A percentile compares a stretch with the other conserved stretches of the same genome.
phyloP scores from a whole-genome alignment of 2,113 vertebrate species.

The Psammodynastes pulverulentus region DNA sequence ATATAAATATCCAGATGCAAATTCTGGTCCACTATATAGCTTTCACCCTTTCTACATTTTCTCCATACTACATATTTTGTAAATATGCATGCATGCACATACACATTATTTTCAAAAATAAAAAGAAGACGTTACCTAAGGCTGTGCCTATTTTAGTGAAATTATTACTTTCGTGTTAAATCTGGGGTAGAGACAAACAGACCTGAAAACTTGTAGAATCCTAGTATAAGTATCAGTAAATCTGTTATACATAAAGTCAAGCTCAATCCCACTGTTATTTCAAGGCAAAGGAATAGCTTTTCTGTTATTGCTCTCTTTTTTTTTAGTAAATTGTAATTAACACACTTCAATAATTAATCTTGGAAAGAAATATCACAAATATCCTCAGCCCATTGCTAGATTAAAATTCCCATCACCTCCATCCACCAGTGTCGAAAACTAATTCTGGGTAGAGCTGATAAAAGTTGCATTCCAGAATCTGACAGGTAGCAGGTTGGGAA shows the following conservation, averaged over 20 bases:
- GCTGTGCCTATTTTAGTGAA: not conserved
- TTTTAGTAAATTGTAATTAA: not conserved
- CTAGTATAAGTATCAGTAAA: not conserved
- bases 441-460: not conserved
- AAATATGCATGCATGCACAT: not conserved
- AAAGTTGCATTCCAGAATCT: not conserved
- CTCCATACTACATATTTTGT: not conserved
- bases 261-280: not conserved
- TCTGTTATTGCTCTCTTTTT: not conserved
- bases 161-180: not conserved
- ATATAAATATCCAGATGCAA: not conserved
- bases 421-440: not conserved
- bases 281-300: not conserved
- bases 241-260: not conserved
- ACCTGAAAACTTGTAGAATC: not conserved
- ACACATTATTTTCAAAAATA: slow-evolving; percentile 39
- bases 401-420: not conserved
- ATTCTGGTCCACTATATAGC: not conserved
- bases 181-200: not conserved
- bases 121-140: slow-evolving; percentile 29
- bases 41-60: not conserved
- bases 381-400: not conserved
- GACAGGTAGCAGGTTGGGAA: not conserved
- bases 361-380: not conserved
- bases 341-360: not conserved